These are phyloP conservation scores for Caenorhabditis briggsae DNA, from an alignment of 1,140 invertebrate species.

Conservation along the genomic window DNA sequence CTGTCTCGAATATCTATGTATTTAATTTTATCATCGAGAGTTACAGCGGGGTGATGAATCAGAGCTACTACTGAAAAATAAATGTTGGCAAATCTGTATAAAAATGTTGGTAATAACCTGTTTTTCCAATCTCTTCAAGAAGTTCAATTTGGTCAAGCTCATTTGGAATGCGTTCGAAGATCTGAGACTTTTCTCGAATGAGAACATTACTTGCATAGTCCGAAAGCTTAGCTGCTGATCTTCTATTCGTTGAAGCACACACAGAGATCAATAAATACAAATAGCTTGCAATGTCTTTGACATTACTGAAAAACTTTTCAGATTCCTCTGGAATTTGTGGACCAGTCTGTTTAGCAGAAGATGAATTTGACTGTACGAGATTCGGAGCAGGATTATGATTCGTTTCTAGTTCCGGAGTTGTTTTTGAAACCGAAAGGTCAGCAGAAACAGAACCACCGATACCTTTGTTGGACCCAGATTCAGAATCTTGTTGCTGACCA, in stretches of 20 bases:
- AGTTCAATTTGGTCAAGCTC: conserved; percentile 26
- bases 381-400: neutral
- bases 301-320: neutral
- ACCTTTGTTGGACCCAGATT: no score
- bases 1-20: neutral
- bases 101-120: neutral
- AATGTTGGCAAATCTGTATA: neutral
- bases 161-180: conserved; percentile 23
- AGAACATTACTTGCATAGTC: conserved; percentile 9
- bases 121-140: conserved; percentile 29
- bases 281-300: conserved; percentile 10
- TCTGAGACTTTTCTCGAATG: neutral
- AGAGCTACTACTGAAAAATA: neutral
- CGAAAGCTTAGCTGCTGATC: conserved; percentile 17
- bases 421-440: neutral
- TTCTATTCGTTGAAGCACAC: conserved; percentile 22
- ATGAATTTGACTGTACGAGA: neutral
- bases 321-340: conserved; percentile 3
- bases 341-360: neutral
- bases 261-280: conserved; percentile 10
- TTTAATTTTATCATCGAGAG: conserved; percentile 31
- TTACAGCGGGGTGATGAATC: conserved; percentile 19
- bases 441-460: neutral
- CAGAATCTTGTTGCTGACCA: neutral
- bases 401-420: neutral